Evolutionary conservation across 2,888 invertebrate genomes (phyloP).

Genomic region (Acanthoscelides obtectus): DNA sequence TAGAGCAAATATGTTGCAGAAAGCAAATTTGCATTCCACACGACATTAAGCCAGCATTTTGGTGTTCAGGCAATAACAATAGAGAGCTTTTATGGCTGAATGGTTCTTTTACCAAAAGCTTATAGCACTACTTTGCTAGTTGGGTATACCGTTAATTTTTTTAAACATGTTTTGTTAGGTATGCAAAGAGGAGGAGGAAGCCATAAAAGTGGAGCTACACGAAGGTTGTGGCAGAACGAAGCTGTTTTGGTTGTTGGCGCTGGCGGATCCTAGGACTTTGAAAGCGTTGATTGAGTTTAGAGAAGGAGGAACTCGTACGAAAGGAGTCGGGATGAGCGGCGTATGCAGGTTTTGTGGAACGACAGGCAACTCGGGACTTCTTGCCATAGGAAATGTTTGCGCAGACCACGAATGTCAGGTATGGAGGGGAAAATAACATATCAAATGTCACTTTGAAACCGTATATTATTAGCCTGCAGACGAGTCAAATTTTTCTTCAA

Average conservation of each 20-base stretch:
- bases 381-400: constrained; percentile 91
- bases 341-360: constrained; percentile 90
- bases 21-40: too few relatives aligned
- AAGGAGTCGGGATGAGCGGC: constrained; percentile 52
- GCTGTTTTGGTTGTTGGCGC: constrained; percentile 87
- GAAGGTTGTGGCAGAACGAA: constrained; percentile 95
- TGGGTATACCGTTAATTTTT: constrained; percentile 8
- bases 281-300: constrained; percentile 90
- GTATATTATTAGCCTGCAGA: too few relatives aligned
- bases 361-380: constrained; percentile 73
- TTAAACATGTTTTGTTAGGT: constrained; percentile 50
- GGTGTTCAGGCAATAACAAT: too few relatives aligned
- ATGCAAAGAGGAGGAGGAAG: constrained; percentile 94
- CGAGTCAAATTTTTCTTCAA: too few relatives aligned
- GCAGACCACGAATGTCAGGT: constrained; percentile 92
- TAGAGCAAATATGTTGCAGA: too few relatives aligned
- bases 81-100: too few relatives aligned
- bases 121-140: too few relatives aligned
- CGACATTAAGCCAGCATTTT: too few relatives aligned
- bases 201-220: constrained; percentile 94
- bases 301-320: constrained; percentile 59
- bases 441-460: too few relatives aligned
- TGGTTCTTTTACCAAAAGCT: too few relatives aligned
- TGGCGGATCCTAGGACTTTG: constrained; percentile 89
- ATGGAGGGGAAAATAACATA: too few relatives aligned